Base-by-base conservation (phyloP, 2,113 vertebrate species). In the Oostethus manadensis region DNA sequence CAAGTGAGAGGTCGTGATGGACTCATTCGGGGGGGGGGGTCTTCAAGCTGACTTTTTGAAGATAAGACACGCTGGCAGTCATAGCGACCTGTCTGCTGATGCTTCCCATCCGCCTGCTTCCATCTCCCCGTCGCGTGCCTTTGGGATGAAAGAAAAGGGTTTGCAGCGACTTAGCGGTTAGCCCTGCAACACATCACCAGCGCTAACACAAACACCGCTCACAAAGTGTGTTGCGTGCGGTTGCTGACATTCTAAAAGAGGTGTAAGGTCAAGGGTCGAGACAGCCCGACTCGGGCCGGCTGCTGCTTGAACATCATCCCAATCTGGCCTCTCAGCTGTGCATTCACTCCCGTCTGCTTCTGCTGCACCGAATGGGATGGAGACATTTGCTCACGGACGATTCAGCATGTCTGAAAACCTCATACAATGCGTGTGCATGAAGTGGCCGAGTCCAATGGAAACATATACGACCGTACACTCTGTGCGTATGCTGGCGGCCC, bases 141-240 rank as follows among this genome's bases (percentile, higher is more conserved):
- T 72, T 62, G 53, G 80, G 76, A 84, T 87, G 79, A 86, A 87
- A 86, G 81, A 78, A 77, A 84, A 70, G 68, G 73, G 72, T 85
- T 85, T 82, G 77, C 73, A 79, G 76, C 72, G 79, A 82, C 74
- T 81, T 80, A 81, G 65, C 62, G 66, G 38, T 40, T 65, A 82
- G 76, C 76, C 67, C 82, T 75, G 76, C 59, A 78, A 76, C 74
- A 77, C 77, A 82, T 84, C 81, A 83, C 62, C 57, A 9, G 60
- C 64, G 58, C 68, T 70, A 54, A 54, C 42, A 43, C 56, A 80
- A 78, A 74, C 71, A 33, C 47, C 63, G n/a, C 18, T n/a, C n/a
- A n/a, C n/a, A n/a, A 8, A 43, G 70, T 67, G 18, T 49, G 56
- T 48, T 3, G 76, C 68, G 69, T 9, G 38, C 20, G 62, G 42